Percentiles rank a stretch among this genome's conserved stretches.
phyloP scores from a whole-genome alignment of 2,888 invertebrate genomes.

The Melinaea menophilus region DNA sequence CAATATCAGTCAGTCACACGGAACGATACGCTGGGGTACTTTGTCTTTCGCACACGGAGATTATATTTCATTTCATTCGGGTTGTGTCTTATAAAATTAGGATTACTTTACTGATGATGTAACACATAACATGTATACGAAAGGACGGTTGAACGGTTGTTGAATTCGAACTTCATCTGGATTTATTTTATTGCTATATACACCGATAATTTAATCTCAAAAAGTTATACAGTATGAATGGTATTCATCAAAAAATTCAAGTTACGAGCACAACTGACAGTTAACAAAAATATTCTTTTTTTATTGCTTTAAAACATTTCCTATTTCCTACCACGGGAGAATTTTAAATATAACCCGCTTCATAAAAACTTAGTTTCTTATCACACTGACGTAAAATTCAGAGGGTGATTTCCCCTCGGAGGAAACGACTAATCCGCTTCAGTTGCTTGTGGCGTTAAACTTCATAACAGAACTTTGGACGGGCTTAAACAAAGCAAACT shows the following conservation, averaged over 20 bases:
- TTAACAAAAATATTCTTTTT: not conserved
- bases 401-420: conserved; percentile 30
- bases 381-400: conserved; percentile 26
- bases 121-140: too few species aligned
- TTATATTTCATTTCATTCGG: not conserved
- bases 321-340: not conserved
- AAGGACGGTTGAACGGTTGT: too few species aligned
- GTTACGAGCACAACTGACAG: not conserved
- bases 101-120: too few species aligned
- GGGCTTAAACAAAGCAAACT: conserved; percentile 13
- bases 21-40: conserved; percentile 35
- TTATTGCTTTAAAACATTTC: not conserved
- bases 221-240: too few species aligned
- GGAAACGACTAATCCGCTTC: conserved; percentile 26
- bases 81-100: too few species aligned
- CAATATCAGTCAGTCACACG: conserved; percentile 40
- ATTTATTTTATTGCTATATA: too few species aligned
- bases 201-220: too few species aligned
- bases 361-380: conserved; percentile 28
- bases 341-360: conserved; percentile 13
- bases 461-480: conserved; percentile 17
- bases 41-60: conserved; percentile 19
- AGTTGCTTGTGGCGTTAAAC: conserved; percentile 30
- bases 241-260: too few species aligned
- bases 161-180: too few species aligned